Base-by-base conservation (phyloP, 92 coral and sea anemone genomes). In the Palythoa caribaeorum region DNA sequence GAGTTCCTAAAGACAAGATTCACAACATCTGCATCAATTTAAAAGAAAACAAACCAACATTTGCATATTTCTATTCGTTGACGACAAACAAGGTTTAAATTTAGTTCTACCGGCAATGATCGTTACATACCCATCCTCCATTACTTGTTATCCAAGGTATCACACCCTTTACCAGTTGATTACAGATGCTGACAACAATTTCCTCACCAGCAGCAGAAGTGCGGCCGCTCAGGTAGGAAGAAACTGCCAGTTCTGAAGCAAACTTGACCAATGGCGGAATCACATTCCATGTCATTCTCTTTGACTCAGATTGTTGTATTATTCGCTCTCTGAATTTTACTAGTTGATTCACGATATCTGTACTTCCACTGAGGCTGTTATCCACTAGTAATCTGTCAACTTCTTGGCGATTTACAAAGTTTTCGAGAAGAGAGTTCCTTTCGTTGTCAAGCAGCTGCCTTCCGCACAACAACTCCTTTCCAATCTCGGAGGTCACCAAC, bases 81-180 rank as follows among this genome's bases (percentile, higher is more conserved):
- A 28, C 28, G 28, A 28, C 0, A 28, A 28, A 28, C 28, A 28
- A 28, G 28, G 28, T 28, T n/a, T n/a, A n/a, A n/a, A n/a, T n/a
- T n/a, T n/a, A n/a, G n/a, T n/a, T 28, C 28, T 28, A 28, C 28
- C 28, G 28, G 28, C 0, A 28, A 28, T 28, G 28, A 62, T 62
- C 17, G 15, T 28, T 17, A 78, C 84, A 38, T 55, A 79, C 84
- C 84, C 84, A 79, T 57, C 84, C 71, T 55, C 84, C 84, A 57
- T 79, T 59, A 70, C 2, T 79, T 12, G 71, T 36, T 9, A 79
- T 37, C 84, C 84, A 79, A 1, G 84, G 84, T 36, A 79, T 51
- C 12, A 59, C 53, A 8, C 55, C 84, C 53, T 57, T 38, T 1
- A 79, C 84, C 54, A 79, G 40, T 17, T 54, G 55, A 55, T 19